phyloP scores from a whole-genome alignment of 2,888 invertebrate species.

The Micropterix aruncella region DNA sequence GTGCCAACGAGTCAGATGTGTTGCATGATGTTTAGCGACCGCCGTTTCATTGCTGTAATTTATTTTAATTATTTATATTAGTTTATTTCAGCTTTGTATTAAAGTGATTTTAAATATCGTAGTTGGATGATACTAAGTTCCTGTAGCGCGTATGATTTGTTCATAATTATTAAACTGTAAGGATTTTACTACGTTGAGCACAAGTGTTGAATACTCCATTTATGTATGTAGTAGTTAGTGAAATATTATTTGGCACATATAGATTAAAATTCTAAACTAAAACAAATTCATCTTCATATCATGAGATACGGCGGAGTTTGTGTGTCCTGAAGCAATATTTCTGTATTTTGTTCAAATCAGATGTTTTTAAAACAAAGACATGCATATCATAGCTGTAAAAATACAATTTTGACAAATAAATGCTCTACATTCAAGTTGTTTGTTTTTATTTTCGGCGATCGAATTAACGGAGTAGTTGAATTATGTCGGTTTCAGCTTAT shows the following conservation, averaged over 20 bases:
- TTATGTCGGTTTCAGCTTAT: too few relatives aligned
- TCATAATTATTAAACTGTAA: background rate
- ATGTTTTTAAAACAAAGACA: slow-evolving; percentile 55
- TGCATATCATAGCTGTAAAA: slow-evolving; percentile 91
- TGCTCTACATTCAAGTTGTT: slow-evolving; percentile 40
- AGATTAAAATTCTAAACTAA: too few relatives aligned
- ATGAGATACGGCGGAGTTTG: slow-evolving; percentile 4
- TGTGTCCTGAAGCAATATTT: background rate
- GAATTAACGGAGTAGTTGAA: too few relatives aligned
- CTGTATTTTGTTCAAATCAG: background rate
- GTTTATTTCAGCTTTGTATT: background rate
- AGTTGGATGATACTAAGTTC: background rate
- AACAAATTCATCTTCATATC: background rate
- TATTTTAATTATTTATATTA: slow-evolving; percentile 1
- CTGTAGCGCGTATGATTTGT: background rate
- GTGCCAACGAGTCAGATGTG: too few relatives aligned
- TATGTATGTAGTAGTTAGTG: background rate
- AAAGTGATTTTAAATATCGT: background rate
- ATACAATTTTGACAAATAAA: slow-evolving; percentile 73
- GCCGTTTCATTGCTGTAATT: background rate
- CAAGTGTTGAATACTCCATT: background rate
- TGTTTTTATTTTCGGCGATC: too few relatives aligned
- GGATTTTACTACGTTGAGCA: background rate
- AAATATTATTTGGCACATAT: background rate
- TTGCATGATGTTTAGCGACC: slow-evolving; percentile 1